Evolutionary conservation across 2,113 vertebrate genomes (phyloP).

Genomic region (Hassar affinis): DNA sequence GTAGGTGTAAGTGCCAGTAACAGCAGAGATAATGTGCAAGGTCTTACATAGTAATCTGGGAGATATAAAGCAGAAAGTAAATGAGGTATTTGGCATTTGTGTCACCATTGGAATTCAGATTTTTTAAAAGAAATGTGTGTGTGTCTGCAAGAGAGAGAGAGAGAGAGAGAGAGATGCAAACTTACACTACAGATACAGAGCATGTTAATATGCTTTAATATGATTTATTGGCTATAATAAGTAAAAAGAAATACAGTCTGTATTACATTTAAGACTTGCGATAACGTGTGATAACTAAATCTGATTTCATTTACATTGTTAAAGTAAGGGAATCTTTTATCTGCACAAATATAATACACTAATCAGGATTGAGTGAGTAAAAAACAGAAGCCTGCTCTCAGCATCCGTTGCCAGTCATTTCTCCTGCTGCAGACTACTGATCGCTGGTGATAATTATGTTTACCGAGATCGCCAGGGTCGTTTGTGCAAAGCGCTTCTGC

Average conservation of each 20-base stretch:
- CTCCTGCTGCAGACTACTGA: slow-evolving; percentile 53
- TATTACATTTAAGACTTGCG: not conserved
- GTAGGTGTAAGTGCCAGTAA: slow-evolving; percentile 1
- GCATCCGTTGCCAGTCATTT: not conserved
- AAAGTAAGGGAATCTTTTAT: not conserved
- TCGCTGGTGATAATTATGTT: slow-evolving; percentile 72
- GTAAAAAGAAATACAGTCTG: not conserved
- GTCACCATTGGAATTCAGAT: slow-evolving; percentile 1
- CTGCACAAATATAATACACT: not conserved
- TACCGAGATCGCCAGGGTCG: slow-evolving; percentile 71
- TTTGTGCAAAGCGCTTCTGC: slow-evolving; percentile 64
- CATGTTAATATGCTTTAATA: not conserved
- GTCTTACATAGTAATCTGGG: slow-evolving; percentile 1
- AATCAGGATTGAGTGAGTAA: not conserved
- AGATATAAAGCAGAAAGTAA: not conserved
- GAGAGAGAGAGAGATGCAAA: not conserved
- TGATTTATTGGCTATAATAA: not conserved
- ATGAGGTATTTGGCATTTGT: slow-evolving; percentile 1
- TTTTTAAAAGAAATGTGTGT: not conserved
- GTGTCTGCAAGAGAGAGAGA: not conserved
- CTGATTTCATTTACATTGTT: not conserved
- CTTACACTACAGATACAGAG: not conserved
- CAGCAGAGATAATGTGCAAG: slow-evolving; percentile 4
- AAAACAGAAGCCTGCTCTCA: not conserved
- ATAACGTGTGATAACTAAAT: too few relatives aligned